Evolutionary conservation across 2,797 vertebrate genomes (phyloP), one percentile per base, ranked within the genome.

Genomic region (Leucoraja ocellata): DNA sequence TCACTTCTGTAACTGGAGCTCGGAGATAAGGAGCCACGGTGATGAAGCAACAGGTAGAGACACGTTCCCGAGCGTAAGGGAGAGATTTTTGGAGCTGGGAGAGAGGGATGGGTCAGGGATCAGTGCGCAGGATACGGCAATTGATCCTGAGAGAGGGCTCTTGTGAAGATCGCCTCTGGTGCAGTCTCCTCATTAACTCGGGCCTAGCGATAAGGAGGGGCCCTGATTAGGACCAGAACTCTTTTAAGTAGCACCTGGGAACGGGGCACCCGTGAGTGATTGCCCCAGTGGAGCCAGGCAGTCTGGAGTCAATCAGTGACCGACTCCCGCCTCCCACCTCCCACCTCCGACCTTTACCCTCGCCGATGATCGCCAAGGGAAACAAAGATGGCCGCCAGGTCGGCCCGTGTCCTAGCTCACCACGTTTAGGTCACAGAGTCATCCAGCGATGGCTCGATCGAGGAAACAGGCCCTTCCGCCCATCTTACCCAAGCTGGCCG

Each of bases 241-340:
- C 84, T 88, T 88, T 88, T 88, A 88, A 88, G 84, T 68, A 65
- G 84, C 84, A 88, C 84, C 84, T 88, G 84, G 84, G 84, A 88
- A 68, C 61, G 32, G 28, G 61, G 63, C 65, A n/a, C 21, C 28
- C 63, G 84, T 88, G 63, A 88, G 84, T 88, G 84, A 88, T 88
- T 88, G 68, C 61, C 9, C 36, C 13, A 10, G 63, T 36, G 84
- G 84, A 88, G 84, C 84, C 84, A 88, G 84, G 68, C 84, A 21
- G 84, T 88, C 84, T 88, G 84, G n/a, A 68, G 63, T 68, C 23
- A 16, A 88, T 10, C 84, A 36, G 61, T 88, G 61, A n/a, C 11
- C 2, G 23, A 2, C n/a, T 25, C 23, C 9, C 80, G 8, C 78
- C 13, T 21, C 16, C 18, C 80, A 0, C 16, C 36, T 39, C 8